Evolutionary conservation across 2,113 vertebrate species (phyloP).

Genomic region (Dasyornis broadbenti): DNA sequence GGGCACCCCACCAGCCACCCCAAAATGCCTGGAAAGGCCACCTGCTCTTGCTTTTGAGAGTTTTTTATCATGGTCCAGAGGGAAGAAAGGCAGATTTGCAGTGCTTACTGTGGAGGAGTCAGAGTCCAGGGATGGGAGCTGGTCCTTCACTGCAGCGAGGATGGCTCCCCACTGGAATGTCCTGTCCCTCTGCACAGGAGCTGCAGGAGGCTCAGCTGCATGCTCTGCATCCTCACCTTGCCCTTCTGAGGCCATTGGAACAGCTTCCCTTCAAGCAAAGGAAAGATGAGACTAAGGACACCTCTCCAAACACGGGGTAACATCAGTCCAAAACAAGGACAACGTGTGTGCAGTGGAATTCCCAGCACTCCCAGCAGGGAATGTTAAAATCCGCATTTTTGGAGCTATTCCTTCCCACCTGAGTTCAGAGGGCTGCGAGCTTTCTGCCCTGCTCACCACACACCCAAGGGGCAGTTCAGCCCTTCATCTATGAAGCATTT

Average conservation of each 20-base stretch:
- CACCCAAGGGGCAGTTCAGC: neutral
- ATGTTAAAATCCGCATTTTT: neutral
- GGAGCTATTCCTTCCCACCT: neutral
- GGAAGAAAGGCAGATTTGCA: neutral
- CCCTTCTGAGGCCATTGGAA: slow-evolving; percentile 54
- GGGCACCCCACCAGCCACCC: too few species aligned
- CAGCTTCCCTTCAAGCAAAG: neutral
- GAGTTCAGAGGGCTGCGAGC: neutral
- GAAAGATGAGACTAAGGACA: neutral
- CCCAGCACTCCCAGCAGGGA: neutral
- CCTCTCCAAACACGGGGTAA: neutral
- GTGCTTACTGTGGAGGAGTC: slow-evolving; percentile 69
- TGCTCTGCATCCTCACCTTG: neutral
- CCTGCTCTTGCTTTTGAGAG: neutral
- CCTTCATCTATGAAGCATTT: neutral
- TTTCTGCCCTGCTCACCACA: neutral
- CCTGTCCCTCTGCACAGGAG: neutral
- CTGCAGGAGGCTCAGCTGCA: neutral
- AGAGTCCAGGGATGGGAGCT: slow-evolving; percentile 75
- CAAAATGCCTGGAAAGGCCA: neutral
- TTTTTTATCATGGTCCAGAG: neutral
- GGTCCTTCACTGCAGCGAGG: slow-evolving; percentile 67
- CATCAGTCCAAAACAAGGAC: neutral
- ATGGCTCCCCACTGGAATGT: slow-evolving; percentile 63
- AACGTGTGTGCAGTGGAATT: neutral